Conservation (phyloP, 2,113 vertebrate species). For the Ophiodon elongatus region DNA sequence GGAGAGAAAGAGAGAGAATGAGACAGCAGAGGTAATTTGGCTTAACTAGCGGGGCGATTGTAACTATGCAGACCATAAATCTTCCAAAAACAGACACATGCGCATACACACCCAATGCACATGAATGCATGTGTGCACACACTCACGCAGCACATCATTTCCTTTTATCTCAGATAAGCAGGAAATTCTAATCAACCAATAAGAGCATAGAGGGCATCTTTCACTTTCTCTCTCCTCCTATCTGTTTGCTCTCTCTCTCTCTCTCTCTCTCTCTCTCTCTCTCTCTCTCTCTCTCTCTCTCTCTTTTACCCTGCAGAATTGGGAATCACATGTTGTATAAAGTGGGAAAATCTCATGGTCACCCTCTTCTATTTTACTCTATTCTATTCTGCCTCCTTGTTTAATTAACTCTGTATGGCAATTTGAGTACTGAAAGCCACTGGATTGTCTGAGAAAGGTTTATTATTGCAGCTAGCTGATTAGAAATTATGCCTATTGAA, state of each 20-base stretch:
- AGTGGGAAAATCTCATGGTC: conserved; percentile 24
- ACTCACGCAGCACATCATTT: conserved; percentile 45
- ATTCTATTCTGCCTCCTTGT: conserved; percentile 25
- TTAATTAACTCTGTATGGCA: conserved; percentile 60
- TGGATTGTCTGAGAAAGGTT: conserved; percentile 58
- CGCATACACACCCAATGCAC: neutral
- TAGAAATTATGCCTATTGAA: conserved; percentile 67
- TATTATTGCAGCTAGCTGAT: conserved; percentile 69
- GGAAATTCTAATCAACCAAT: conserved; percentile 67
- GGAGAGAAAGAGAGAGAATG: conserved; percentile 17
- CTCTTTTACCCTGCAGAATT: neutral
- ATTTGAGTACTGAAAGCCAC: conserved; percentile 57
- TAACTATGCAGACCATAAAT: conserved; percentile 65
- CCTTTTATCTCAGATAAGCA: conserved; percentile 67
- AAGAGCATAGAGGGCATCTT: conserved; percentile 49
- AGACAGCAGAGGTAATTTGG: conserved; percentile 69
- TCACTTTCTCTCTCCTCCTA: conserved; percentile 13
- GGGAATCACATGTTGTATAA: conserved; percentile 20
- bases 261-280: conserved; percentile 16
- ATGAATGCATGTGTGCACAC: neutral
- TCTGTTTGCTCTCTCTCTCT: conserved; percentile 17
- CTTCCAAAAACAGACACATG: conserved; percentile 35
- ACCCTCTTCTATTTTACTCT: neutral
- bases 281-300: neutral
- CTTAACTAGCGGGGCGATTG: conserved; percentile 55